phyloP scores from a whole-genome alignment of 2,888 invertebrate genomes.

The Oasisia sp. region DNA sequence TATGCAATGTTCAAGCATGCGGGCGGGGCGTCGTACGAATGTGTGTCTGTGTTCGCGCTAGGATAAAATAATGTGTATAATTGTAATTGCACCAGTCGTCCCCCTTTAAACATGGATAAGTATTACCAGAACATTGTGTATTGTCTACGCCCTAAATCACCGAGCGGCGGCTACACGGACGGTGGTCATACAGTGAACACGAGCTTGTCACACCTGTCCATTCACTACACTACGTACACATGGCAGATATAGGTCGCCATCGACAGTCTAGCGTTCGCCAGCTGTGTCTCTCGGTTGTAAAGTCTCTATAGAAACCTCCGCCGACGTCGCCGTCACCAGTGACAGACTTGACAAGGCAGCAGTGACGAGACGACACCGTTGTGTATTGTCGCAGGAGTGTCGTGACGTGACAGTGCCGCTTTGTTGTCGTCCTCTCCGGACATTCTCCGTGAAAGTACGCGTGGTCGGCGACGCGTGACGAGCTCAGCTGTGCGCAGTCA shows the following conservation, averaged over 20 bases:
- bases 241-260: not conserved
- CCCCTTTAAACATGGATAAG: no score
- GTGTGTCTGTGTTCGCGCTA: not conserved
- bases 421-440: not conserved
- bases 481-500: not conserved
- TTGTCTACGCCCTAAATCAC: not conserved
- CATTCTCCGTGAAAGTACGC: not conserved
- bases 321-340: not conserved
- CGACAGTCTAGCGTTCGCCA: not conserved
- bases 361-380: not conserved
- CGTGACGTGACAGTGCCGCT: not conserved
- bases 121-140: not conserved
- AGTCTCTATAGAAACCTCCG: not conserved
- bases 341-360: not conserved
- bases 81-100: not conserved
- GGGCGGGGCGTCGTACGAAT: not conserved
- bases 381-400: not conserved
- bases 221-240: not conserved
- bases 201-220: not conserved
- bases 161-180: not conserved
- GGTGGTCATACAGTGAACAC: not conserved
- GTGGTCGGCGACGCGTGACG: not conserved
- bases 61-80: not conserved
- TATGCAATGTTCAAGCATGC: no score
- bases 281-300: not conserved